Conservation (phyloP, 2,888 invertebrate genomes). For the Congeria kusceri region DNA sequence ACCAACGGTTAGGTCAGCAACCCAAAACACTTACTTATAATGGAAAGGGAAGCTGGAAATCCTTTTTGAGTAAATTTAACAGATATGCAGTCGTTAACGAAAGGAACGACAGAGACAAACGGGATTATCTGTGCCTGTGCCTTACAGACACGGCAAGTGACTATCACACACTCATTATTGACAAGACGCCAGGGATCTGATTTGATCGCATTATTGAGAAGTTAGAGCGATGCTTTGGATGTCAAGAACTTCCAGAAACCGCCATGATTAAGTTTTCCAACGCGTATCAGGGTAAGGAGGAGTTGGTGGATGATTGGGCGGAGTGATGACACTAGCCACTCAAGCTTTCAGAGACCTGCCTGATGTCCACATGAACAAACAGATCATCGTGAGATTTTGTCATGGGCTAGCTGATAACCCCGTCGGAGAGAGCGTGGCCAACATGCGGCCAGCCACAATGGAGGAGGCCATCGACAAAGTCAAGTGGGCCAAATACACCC, state of each 20-base stretch:
- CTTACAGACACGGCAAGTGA: slow-evolving; percentile 8
- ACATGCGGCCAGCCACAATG: slow-evolving; percentile 5
- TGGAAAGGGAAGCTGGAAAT: slow-evolving; percentile 19
- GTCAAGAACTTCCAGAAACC: slow-evolving; percentile 23
- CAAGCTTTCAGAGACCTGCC: slow-evolving; percentile 17
- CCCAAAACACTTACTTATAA: slow-evolving; percentile 10
- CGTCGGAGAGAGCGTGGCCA: slow-evolving; percentile 20
- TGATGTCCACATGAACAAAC: background rate
- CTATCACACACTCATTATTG: background rate
- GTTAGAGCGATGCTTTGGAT: slow-evolving; percentile 15
- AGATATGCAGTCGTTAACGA: background rate
- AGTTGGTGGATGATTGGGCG: slow-evolving; percentile 13
- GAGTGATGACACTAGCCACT: slow-evolving; percentile 17
- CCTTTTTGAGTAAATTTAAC: slow-evolving; percentile 8
- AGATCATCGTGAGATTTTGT: slow-evolving; percentile 7
- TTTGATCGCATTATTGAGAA: slow-evolving; percentile 5
- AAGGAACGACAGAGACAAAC: background rate
- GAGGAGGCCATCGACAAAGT: slow-evolving; percentile 28
- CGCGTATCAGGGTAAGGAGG: slow-evolving; percentile 8
- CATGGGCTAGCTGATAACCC: slow-evolving; percentile 24
- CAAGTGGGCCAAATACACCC: slow-evolving; percentile 11
- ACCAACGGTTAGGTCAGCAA: background rate
- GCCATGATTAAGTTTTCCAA: slow-evolving; percentile 2
- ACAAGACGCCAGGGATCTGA: background rate
- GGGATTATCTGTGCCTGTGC: slow-evolving; percentile 6